Conservation (phyloP, 2,113 vertebrate genomes). For the Asarcornis scutulata region DNA sequence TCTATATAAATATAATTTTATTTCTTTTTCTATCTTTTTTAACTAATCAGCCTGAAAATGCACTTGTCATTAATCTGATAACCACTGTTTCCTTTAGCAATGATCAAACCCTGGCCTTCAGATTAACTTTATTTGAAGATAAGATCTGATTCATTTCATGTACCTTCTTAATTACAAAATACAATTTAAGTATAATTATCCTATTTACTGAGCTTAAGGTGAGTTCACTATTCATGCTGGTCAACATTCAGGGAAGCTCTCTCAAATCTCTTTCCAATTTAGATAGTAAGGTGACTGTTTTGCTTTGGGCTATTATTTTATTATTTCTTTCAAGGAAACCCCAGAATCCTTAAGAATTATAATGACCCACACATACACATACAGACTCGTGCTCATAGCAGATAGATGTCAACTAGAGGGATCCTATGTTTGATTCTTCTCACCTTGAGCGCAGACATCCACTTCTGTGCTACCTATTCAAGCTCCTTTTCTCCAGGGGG, state of each 20-base stretch:
- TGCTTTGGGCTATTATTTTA: not conserved
- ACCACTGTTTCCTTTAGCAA: conserved; percentile 34
- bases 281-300: not conserved
- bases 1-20: not conserved
- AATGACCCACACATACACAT: not conserved
- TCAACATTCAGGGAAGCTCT: not conserved
- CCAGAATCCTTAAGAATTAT: not conserved
- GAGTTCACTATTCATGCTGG: not conserved
- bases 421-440: not conserved
- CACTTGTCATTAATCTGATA: conserved; percentile 54
- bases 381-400: not conserved
- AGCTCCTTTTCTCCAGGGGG: not conserved
- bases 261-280: not conserved
- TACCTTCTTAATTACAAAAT: conserved; percentile 62
- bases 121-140: conserved; percentile 35
- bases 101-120: not conserved
- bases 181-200: conserved; percentile 23
- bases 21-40: conserved; percentile 23
- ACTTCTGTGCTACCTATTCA: not conserved
- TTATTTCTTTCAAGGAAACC: not conserved
- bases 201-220: conserved; percentile 20
- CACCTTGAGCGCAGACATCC: not conserved
- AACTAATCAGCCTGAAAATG: conserved; percentile 36
- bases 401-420: not conserved
- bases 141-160: conserved; percentile 40